Conservation (phyloP, 2,797 vertebrate genomes). For the Sphenopsis melanotis region DNA sequence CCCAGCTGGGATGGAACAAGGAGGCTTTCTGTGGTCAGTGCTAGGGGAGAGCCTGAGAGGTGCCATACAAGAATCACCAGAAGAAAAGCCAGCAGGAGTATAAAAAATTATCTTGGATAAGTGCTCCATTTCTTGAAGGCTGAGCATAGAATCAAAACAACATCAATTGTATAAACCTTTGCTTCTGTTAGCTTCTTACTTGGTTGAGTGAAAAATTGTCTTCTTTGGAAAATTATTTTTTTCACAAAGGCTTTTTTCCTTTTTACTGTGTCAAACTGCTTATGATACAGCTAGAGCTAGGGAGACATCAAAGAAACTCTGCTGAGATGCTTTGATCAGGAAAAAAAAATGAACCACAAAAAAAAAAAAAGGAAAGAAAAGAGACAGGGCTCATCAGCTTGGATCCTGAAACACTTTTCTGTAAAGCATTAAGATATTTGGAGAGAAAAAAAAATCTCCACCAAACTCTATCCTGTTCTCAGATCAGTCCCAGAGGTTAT, state of each 20-base stretch:
- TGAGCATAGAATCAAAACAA: slow-evolving; percentile 23
- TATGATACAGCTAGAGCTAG: background rate
- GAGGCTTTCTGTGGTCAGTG: background rate
- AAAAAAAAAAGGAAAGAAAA: background rate
- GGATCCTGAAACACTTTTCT: background rate
- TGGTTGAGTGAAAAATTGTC: background rate
- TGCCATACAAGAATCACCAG: background rate
- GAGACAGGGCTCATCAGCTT: background rate
- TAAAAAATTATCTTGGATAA: background rate
- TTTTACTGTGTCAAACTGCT: background rate
- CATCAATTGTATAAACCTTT: background rate
- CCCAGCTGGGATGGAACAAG: background rate
- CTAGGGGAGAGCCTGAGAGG: background rate
- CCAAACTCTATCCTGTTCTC: background rate
- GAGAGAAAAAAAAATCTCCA: background rate
- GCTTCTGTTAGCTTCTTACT: background rate
- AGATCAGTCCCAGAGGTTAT: background rate
- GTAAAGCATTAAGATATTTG: background rate
- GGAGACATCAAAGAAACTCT: slow-evolving; percentile 31
- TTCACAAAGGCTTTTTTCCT: background rate
- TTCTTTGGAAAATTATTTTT: background rate
- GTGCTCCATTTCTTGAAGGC: background rate
- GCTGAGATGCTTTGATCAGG: slow-evolving; percentile 14
- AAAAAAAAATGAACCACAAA: background rate
- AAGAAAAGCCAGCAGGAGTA: background rate